Evolutionary conservation across 2,888 invertebrate species (phyloP).

Genomic region (Sturmia bella): DNA sequence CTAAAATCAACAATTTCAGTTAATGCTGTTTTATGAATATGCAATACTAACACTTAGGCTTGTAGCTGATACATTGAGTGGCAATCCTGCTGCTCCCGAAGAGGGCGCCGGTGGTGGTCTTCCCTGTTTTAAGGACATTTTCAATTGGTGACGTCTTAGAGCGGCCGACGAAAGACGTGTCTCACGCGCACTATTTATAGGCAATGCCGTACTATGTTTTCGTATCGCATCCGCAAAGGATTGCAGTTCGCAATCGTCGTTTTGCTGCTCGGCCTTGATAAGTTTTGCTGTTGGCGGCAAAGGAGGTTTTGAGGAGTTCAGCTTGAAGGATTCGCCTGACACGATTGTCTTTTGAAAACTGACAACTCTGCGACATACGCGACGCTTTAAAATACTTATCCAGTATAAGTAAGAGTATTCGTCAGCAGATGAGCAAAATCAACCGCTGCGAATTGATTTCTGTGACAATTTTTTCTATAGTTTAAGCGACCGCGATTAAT

Average conservation of each 20-base stretch:
- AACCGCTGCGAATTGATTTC: conserved; percentile 24
- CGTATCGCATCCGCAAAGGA: conserved; percentile 72
- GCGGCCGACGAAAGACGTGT: conserved; percentile 74
- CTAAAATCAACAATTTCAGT: too few species aligned
- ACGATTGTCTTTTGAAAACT: conserved; percentile 56
- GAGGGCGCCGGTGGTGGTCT: conserved; percentile 77
- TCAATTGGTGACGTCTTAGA: conserved; percentile 74
- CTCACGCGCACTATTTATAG: conserved; percentile 56
- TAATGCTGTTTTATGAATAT: not conserved
- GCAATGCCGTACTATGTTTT: conserved; percentile 69
- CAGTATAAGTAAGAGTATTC: conserved; percentile 48
- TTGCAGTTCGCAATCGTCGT: conserved; percentile 71
- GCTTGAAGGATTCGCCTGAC: conserved; percentile 72
- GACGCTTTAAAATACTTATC: conserved; percentile 64
- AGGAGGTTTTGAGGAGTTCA: conserved; percentile 79
- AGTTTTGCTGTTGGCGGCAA: conserved; percentile 73
- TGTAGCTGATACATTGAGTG: conserved; percentile 36
- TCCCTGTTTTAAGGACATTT: conserved; percentile 78
- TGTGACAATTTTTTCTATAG: conserved; percentile 13
- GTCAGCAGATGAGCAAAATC: not conserved
- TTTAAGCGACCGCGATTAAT: conserved; percentile 35
- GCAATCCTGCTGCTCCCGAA: conserved; percentile 75
- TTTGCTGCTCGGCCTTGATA: conserved; percentile 49
- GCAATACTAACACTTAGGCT: conserved; percentile 68
- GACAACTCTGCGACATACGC: conserved; percentile 71